Evolutionary conservation across 2,113 vertebrate genomes (phyloP), one percentile per base, ranked within the genome.

Genomic region (Oreochromis aureus): DNA sequence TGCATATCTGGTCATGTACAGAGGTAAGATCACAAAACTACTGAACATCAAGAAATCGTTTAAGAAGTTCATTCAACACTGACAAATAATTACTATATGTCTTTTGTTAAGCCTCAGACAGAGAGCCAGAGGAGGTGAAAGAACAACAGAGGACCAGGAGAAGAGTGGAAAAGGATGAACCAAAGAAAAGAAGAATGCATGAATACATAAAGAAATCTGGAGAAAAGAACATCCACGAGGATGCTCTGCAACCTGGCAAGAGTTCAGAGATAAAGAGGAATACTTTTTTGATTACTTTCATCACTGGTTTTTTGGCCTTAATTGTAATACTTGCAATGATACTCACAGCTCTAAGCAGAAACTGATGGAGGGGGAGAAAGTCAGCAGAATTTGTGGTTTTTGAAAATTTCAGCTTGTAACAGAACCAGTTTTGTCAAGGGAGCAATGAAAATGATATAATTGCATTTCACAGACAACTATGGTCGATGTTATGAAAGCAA

Each of bases 401-500:
- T 19, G 10, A 19, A 39, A 12, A 66, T 66, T n/a, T 66, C 18
- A 39, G 18, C 34, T 36, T 66, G 32, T 2, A 36, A 66, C 19
- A 36, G 7, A 36, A n/a, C 19, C 9, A 3, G 0, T 5, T 66
- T 66, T 36, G 18, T 4, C 15, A 36, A 11, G 30, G 32, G 18
- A 36, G 9, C 16, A 66, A 36, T 36, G 61, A 34, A 34, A 63
- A 32, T 66, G 55, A 15, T 58, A 13, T 8, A 1, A 18, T 2
- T 58, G 55, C 12, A 30, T 27, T 39, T 66, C 16, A 66, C 34
- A 66, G 8, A 8, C 1, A 58, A 27, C 8, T 66, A n/a, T 39
- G 16, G 32, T 66, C 6, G 0, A n/a, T 36, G 32, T n/a, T 36
- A 66, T 66, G 18, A n/a, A 39, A 0, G 6, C 10, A 66, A 63